Evolutionary conservation across 2,797 vertebrate genomes (phyloP), one percentile per base, ranked within the genome.

Genomic region (Aselliscus stoliczkanus): DNA sequence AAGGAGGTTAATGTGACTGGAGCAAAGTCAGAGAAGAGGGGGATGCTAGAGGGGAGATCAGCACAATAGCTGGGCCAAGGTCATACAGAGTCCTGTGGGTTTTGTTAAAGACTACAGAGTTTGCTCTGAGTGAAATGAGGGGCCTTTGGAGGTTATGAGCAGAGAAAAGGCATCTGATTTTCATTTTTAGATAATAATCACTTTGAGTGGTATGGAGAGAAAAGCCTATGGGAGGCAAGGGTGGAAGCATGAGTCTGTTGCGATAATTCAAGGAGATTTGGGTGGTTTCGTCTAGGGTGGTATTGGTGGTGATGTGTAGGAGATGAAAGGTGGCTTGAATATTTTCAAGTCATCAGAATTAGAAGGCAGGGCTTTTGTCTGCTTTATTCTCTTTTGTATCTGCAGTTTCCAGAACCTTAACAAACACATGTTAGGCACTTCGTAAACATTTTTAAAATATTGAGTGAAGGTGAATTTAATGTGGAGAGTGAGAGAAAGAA

Each of bases 361-460:
- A 25, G 42, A 80, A 27, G n/a, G 1, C 27, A 54, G 31, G 17
- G 4, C 11, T 95, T 88, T 70, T 47, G 31, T 70, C n/a, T 76
- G 12, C 39, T 88, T 73, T 79, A 27, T 79, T 50, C 9, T 90
- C 8, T 81, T 77, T 34, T 56, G 7, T 65, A 39, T 64, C 29
- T 92, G 34, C 6, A 72, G 37, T 13, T 90, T 87, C 47, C 39
- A 77, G 50, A 83, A 79, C 1, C 91, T 29, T 60, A 67, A 13
- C 15, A 4, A n/a, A 58, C 12, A 82, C 52, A 17, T 12, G 27
- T 12, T 7, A 44, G 20, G 11, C 12, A 50, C 20, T 81, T 76
- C 73, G 62, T 37, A 62, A 73, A 20, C 72, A 69, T 80, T 60
- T 83, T 93, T 29, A 44, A 67, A 91, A 67, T 25, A 79, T 1